Conservation (phyloP, 2,888 invertebrate genomes). For the Limnephilus rhombicus region DNA sequence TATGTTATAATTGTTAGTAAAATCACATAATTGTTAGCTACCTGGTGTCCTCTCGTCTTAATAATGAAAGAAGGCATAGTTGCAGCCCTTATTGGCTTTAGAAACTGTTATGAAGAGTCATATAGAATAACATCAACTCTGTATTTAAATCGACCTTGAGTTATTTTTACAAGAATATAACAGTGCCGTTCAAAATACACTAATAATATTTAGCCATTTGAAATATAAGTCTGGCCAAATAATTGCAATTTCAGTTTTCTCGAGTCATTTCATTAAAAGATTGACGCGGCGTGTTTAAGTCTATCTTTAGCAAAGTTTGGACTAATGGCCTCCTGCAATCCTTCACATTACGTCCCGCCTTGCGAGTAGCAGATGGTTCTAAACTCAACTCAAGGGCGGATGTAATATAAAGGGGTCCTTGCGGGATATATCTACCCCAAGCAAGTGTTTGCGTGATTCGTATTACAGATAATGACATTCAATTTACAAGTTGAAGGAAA, state of each 20-base stretch:
- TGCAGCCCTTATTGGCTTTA: too few relatives aligned
- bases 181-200: too few relatives aligned
- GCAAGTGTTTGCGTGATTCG: neutral
- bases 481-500: constrained; percentile 21
- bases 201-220: neutral
- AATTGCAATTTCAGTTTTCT: neutral
- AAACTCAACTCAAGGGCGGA: constrained; percentile 9
- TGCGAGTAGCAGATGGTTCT: constrained; percentile 5
- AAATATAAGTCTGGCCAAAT: neutral
- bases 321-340: constrained; percentile 21
- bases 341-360: constrained; percentile 5
- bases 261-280: neutral
- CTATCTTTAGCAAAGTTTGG: neutral
- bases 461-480: constrained; percentile 12
- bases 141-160: too few relatives aligned
- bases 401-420: constrained; percentile 15
- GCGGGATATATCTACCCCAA: constrained; percentile 17
- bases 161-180: too few relatives aligned
- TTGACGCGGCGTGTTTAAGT: neutral
- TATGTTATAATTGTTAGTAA: too few relatives aligned
- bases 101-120: too few relatives aligned
- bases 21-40: too few relatives aligned
- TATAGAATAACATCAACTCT: too few relatives aligned
- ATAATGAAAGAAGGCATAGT: too few relatives aligned
- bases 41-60: too few relatives aligned